phyloP scores from a whole-genome alignment of 2,797 vertebrate species.

The Potorous gilbertii region DNA sequence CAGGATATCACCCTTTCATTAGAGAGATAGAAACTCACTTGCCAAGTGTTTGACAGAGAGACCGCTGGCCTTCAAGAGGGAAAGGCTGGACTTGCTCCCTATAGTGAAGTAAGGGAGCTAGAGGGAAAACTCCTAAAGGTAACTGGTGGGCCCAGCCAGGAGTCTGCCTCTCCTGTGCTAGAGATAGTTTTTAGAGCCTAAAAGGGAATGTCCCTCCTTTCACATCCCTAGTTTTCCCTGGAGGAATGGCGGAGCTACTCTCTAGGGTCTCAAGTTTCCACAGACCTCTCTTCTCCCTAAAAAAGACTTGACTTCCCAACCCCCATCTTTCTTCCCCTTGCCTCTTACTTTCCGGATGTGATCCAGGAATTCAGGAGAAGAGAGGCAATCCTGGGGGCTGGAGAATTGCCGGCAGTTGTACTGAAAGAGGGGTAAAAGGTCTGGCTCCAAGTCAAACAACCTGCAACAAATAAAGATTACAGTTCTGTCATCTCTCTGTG shows the following conservation, averaged over 20 bases:
- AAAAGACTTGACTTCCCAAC: not conserved
- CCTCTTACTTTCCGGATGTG: slow-evolving; percentile 95
- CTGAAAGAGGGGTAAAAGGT: slow-evolving; percentile 92
- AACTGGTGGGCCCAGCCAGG: not conserved
- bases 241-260: not conserved
- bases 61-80: not conserved
- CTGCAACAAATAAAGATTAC: slow-evolving; percentile 80
- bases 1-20: not conserved
- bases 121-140: not conserved
- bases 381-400: slow-evolving; percentile 92
- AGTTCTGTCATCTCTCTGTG: not conserved
- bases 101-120: not conserved
- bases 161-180: not conserved
- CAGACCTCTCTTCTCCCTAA: not conserved
- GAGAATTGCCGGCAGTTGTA: slow-evolving; percentile 91
- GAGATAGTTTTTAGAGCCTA: not conserved
- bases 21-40: not conserved
- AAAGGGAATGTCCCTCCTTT: not conserved
- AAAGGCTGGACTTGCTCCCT: not conserved
- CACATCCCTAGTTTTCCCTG: not conserved
- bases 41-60: not conserved
- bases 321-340: not conserved
- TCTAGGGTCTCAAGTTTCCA: not conserved
- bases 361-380: slow-evolving; percentile 94
- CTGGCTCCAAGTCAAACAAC: slow-evolving; percentile 95